Conservation (phyloP, 2,797 vertebrate species). For the Microctenopoma lineatum region DNA sequence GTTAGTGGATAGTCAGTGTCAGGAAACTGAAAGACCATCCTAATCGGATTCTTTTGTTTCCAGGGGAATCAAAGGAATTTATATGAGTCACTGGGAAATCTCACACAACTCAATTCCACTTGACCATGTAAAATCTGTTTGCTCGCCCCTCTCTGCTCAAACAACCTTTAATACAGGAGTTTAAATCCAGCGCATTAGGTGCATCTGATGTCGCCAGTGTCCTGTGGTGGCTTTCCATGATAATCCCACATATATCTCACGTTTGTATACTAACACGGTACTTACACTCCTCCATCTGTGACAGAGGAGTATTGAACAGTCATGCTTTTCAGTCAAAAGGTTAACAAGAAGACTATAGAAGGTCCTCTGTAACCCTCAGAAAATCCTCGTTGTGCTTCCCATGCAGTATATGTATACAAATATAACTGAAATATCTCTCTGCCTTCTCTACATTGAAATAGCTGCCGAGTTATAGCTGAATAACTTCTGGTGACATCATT, state of each 20-base stretch:
- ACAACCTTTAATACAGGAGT: constrained; percentile 67
- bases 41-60: constrained; percentile 95
- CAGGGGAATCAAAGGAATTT: constrained; percentile 92
- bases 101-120: constrained; percentile 81
- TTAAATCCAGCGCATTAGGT: constrained; percentile 60
- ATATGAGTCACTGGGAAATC: constrained; percentile 93
- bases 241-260: constrained; percentile 70
- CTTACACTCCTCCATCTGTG: constrained; percentile 31
- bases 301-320: constrained; percentile 24
- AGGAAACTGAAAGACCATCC: constrained; percentile 99
- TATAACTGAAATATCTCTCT: no score
- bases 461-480: no score
- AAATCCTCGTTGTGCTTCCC: no score
- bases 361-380: neutral
- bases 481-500: no score
- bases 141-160: constrained; percentile 70
- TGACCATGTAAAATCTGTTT: constrained; percentile 84
- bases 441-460: no score
- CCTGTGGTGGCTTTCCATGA: constrained; percentile 62
- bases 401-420: no score
- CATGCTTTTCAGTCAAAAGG: constrained; percentile 10
- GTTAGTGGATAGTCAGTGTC: constrained; percentile 99
- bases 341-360: constrained; percentile 4
- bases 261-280: constrained; percentile 64
- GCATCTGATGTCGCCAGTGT: constrained; percentile 49